Evolutionary conservation across 2,797 vertebrate species (phyloP), one percentile per base, ranked within the genome.

Genomic region (Manis javanica): DNA sequence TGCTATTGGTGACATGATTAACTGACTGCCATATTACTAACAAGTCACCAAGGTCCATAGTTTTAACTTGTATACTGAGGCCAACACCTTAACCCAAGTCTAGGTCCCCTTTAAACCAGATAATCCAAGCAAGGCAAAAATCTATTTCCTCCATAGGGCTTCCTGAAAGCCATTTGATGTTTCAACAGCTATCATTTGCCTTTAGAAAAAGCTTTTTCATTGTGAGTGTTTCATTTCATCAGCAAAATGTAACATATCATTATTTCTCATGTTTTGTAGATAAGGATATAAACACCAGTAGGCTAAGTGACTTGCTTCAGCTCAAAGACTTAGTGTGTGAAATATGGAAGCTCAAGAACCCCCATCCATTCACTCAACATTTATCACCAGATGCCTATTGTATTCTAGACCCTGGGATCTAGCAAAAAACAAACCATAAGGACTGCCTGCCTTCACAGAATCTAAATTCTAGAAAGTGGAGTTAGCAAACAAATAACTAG

Each of bases 251-350:
- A 89, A 66, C 7, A 16, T 34, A 75, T 69, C 9, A 51, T 79
- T 71, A 66, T 51, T 83, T 77, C 21, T 95, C 29, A 72, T n/a
- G 16, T 34, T 84, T 75, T 68, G 0, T 75, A 81, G 46, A 85
- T 55, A 55, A 81, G 14, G 57, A 95, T 55, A 77, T 5, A 90
- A n/a, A 96, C 83, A 75, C 5, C 59, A 93, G 29, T 61, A 75
- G 6, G 16, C 26, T 23, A 88, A 95, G 8, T 68, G n/a, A 83
- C 16, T 46, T 84, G 0, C 24, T 29, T 84, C 64, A 84, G 7
- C 14, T 94, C n/a, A 82, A 77, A 94, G 55, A 86, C 10, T 42
- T 88, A 23, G 1, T 64, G 16, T 72, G 18, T 87, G 15, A 55
- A 29, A 55, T 19, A 77, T 0, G 9, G 21, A 19, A 71, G 1